These are phyloP conservation scores for Calonectris borealis DNA, from an alignment of 2,113 vertebrate genomes.

Conservation along the genomic window DNA sequence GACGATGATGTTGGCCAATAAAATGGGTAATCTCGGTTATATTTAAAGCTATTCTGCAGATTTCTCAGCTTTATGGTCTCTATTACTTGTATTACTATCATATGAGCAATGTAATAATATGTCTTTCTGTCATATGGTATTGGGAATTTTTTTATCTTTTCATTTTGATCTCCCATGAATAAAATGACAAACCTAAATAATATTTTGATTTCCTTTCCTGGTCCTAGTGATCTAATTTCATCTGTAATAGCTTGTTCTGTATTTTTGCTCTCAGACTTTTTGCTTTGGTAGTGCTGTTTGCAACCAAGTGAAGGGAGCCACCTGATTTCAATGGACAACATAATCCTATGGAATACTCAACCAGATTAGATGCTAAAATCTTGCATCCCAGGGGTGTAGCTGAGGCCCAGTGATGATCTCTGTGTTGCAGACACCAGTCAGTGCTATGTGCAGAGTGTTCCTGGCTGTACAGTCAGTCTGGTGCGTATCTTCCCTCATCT, in stretches of 20 bases:
- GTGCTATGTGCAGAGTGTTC: rapidly evolving
- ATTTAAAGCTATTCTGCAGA: conserved; percentile 7
- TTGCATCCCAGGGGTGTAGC: rapidly evolving
- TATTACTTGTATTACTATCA: conserved; percentile 30
- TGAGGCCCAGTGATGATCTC: neutral
- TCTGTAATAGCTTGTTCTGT: conserved; percentile 2
- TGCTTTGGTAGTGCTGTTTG: neutral
- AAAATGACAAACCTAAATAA: conserved; percentile 25
- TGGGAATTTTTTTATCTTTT: neutral
- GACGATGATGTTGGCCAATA: neutral
- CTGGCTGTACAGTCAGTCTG: neutral
- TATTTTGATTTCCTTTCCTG: conserved; percentile 38
- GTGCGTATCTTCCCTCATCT: rapidly evolving
- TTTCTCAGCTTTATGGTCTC: conserved; percentile 14
- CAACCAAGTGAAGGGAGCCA: neutral
- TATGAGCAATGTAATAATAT: neutral
- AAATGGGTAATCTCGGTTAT: neutral
- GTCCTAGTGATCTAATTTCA: neutral
- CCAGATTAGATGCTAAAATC: neutral
- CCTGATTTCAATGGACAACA: neutral
- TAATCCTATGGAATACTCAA: neutral
- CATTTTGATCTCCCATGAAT: conserved; percentile 13
- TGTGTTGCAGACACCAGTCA: neutral
- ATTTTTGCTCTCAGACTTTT: neutral
- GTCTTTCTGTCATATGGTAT: neutral